Evolutionary conservation across 64 coral and sea anemone genomes (phyloP), one percentile per base, ranked within the genome.

Genomic region (Platygyra sinensis): DNA sequence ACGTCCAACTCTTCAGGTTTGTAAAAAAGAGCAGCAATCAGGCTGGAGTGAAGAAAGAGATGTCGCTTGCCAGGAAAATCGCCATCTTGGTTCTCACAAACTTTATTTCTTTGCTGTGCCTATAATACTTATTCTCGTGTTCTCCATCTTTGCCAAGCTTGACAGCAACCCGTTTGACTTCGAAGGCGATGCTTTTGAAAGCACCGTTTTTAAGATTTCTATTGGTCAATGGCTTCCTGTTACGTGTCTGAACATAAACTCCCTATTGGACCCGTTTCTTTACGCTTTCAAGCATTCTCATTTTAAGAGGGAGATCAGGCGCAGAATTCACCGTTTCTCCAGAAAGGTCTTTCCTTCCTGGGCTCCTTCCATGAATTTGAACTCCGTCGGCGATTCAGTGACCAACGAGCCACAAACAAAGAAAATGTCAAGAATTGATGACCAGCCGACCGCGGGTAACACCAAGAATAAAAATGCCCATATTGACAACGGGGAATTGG

Each of bases 211-310:
- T 32, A 96, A 96, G 63, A 91, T 96, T 89, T 63, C 77, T 17
- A 92, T 96, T 89, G 94, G 94, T 30, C 94, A 96, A 90, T 96
- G 94, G 94, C 75, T 96, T 12, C 94, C 94, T 4, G 94, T 96
- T 55, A 96, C 94, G n/a, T 96, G 94, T 92, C 79, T 96, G 60
- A 92, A 87, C 25, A 89, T 96, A 15, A 96, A 96, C 38, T 87
- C 94, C 31, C 62, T 96, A 30, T 82, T 96, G 38, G 94, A 96
- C 72, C 94, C 94, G 13, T 92, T 92, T 52, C 62, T 96, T 30
- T 96, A 96, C 12, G 90, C 94, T 1, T 96, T 85, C 31, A 84
- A 90, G 22, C 93, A 94, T 73, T 14, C 76, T 16, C 54, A 90
- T 18, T 94, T 94, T 62, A 94, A 88, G 81, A 82, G 75, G 76